A percentile compares a stretch with the other conserved stretches of the same genome.
Evolutionary conservation across 2,888 invertebrate species (phyloP).

Genomic region (Antheraea assamensis): DNA sequence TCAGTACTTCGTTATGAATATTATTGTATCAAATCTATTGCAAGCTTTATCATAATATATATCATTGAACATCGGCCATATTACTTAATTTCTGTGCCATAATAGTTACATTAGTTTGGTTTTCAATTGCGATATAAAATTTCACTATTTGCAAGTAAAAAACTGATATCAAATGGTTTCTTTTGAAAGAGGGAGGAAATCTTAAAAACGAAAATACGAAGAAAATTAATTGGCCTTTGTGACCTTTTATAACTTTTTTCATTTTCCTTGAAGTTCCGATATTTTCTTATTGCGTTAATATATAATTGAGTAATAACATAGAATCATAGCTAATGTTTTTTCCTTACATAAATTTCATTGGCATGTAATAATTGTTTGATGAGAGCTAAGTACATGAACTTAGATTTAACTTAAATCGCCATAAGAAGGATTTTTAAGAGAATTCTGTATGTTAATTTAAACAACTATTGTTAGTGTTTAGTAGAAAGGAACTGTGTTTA

Average conservation of each 20-base stretch:
- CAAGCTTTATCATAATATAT: no score
- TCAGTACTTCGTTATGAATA: no score
- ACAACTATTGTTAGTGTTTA: neutral
- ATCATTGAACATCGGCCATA: neutral
- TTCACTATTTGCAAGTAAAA: neutral
- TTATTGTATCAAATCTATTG: no score
- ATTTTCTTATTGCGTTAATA: no score
- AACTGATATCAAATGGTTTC: neutral
- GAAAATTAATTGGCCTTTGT: neutral
- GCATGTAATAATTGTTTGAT: neutral
- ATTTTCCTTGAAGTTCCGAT: neutral
- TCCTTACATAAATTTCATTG: neutral
- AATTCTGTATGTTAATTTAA: neutral
- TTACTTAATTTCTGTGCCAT: neutral
- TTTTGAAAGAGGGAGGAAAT: neutral
- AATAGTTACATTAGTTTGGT: neutral
- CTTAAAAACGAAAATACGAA: neutral
- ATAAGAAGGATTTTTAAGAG: neutral
- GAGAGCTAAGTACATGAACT: neutral
- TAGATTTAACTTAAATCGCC: neutral
- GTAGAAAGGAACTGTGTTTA: conserved; percentile 27
- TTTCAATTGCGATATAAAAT: neutral
- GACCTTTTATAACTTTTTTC: neutral
- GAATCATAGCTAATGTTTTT: no score
- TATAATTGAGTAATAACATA: neutral